These are phyloP conservation scores for Chamaea fasciata DNA, from an alignment of 2,113 vertebrate species.

Conservation along the genomic window DNA sequence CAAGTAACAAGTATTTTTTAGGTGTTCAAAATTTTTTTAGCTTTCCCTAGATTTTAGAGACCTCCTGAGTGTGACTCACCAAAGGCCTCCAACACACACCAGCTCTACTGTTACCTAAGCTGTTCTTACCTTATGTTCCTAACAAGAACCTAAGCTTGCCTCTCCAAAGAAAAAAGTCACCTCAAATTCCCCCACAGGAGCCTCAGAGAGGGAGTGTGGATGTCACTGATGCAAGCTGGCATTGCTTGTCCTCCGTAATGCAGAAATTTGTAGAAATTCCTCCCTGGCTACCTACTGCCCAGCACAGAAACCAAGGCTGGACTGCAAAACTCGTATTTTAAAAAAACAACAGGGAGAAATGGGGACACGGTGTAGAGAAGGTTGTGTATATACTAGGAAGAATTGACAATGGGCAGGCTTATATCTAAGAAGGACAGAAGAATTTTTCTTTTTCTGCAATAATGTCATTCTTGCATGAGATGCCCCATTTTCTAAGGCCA, in stretches of 20 bases:
- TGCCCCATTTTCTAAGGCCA: neutral
- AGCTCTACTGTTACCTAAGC: neutral
- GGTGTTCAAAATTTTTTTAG: neutral
- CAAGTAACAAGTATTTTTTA: neutral
- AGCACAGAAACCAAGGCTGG: neutral
- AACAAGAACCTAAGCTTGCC: neutral
- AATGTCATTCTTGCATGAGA: neutral
- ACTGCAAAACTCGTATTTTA: neutral
- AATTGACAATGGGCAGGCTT: neutral
- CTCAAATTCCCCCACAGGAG: neutral
- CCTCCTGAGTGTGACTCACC: neutral
- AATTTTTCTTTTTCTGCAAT: neutral
- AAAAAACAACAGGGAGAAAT: neutral
- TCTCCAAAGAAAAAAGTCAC: neutral
- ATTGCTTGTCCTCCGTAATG: neutral
- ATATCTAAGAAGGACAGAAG: neutral
- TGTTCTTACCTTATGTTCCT: neutral
- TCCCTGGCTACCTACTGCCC: neutral
- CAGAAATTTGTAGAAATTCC: neutral
- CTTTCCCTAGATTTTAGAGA: neutral
- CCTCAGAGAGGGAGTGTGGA: fast-evolving
- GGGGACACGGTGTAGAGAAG: neutral
- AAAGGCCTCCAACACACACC: neutral
- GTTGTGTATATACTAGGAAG: neutral
- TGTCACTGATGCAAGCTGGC: neutral